These are phyloP conservation scores for Melanaphis sacchari DNA, from an alignment of 1,140 invertebrate species.

Conservation along the genomic window DNA sequence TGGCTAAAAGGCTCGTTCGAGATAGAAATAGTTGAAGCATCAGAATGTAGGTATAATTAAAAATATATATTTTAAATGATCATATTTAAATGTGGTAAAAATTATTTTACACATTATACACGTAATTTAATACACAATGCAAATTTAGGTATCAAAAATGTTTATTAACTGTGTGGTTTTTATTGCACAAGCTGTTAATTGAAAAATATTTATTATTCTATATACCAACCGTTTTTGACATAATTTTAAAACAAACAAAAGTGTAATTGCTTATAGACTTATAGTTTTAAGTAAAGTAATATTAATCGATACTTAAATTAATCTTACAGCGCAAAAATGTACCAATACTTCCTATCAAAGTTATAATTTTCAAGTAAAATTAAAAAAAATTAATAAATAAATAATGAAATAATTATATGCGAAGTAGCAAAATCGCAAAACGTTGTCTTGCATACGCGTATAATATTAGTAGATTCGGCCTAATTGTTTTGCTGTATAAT, in stretches of 20 bases:
- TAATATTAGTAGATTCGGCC: neutral
- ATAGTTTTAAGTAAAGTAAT: neutral
- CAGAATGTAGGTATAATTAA: no score
- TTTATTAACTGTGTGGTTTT: neutral
- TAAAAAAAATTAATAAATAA: neutral
- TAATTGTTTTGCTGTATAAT: neutral
- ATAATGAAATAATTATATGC: neutral
- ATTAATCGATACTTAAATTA: neutral
- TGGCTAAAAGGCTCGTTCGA: neutral
- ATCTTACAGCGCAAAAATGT: neutral
- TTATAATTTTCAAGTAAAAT: neutral
- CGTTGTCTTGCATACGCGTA: neutral
- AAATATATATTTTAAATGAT: neutral
- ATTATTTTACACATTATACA: neutral
- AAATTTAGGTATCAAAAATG: neutral
- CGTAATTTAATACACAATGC: neutral
- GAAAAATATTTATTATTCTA: neutral
- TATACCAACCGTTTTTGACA: no score
- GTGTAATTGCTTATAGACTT: neutral
- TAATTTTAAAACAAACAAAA: no score
- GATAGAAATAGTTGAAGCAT: neutral
- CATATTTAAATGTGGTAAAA: neutral
- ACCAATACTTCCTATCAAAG: neutral
- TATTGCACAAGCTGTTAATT: neutral
- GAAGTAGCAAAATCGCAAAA: neutral